These are phyloP conservation scores for Esox niger DNA, from an alignment of 2,113 vertebrate species.

Conservation along the genomic window DNA sequence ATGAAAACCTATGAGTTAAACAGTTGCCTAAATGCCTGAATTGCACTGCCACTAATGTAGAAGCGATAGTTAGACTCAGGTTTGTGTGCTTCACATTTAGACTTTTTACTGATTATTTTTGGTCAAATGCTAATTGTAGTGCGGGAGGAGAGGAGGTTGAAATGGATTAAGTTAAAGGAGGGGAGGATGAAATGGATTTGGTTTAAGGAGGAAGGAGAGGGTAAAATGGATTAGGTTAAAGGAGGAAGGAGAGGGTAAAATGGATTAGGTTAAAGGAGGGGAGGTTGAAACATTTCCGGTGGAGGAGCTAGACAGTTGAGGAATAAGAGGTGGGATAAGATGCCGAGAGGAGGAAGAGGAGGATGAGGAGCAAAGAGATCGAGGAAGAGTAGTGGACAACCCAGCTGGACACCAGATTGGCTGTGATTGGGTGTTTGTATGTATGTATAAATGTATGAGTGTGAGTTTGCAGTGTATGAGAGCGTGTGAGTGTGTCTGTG, in stretches of 20 bases:
- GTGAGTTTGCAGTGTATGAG: too few relatives aligned
- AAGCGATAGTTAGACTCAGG: constrained; percentile 49
- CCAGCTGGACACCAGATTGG: constrained; percentile 18
- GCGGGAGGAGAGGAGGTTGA: constrained; percentile 10
- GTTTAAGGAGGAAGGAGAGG: constrained; percentile 47
- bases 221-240: neutral
- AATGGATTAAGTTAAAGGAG: constrained; percentile 7
- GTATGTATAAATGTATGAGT: neutral
- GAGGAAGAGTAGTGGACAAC: neutral
- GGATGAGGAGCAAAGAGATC: neutral
- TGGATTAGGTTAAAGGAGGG: constrained; percentile 8
- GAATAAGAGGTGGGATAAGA: constrained; percentile 9
- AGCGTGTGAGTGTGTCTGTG: neutral
- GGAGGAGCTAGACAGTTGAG: constrained; percentile 7
- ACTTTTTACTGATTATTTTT: too few relatives aligned
- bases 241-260: too few relatives aligned
- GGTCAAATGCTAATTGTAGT: too few relatives aligned
- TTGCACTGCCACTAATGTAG: constrained; percentile 31
- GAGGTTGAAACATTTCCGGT: too few relatives aligned
- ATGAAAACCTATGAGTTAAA: too few relatives aligned
- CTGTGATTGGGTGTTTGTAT: constrained; percentile 5
- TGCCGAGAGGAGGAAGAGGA: constrained; percentile 2
- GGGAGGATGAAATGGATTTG: neutral
- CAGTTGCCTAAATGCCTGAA: too few relatives aligned
- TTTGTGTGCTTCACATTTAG: too few relatives aligned